Evolutionary conservation across 2,888 invertebrate genomes (phyloP).

Genomic region (Clanis bilineata): DNA sequence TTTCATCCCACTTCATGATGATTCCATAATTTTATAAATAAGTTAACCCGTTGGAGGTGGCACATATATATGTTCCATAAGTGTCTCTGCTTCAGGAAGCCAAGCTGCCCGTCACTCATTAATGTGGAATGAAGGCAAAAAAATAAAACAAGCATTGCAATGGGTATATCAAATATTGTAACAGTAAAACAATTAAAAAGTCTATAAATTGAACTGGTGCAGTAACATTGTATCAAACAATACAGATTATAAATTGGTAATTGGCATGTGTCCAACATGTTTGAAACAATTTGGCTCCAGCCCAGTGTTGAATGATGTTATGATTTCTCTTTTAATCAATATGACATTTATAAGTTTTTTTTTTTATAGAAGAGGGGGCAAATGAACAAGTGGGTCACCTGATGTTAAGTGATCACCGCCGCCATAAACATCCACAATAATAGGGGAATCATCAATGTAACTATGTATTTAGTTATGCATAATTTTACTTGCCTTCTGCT

Average conservation of each 20-base stretch:
- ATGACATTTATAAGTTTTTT: background rate
- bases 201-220: background rate
- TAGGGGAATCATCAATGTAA: too few relatives aligned
- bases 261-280: background rate
- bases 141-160: background rate
- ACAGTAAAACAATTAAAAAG: slow-evolving; percentile 9
- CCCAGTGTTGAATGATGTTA: background rate
- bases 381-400: too few relatives aligned
- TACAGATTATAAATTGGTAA: background rate
- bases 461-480: too few relatives aligned
- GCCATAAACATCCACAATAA: too few relatives aligned
- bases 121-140: background rate
- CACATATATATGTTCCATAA: too few relatives aligned
- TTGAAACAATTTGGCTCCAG: background rate
- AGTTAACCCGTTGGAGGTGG: too few relatives aligned
- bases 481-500: too few relatives aligned
- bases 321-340: background rate
- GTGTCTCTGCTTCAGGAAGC: too few relatives aligned
- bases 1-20: too few relatives aligned
- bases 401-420: too few relatives aligned
- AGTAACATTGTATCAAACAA: background rate
- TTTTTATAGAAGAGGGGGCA: background rate
- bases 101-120: too few relatives aligned
- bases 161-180: background rate
- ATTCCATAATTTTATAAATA: too few relatives aligned